These are phyloP conservation scores for Ctenopoma multispine DNA, from an alignment of 2,797 vertebrate species.

Conservation along the genomic window DNA sequence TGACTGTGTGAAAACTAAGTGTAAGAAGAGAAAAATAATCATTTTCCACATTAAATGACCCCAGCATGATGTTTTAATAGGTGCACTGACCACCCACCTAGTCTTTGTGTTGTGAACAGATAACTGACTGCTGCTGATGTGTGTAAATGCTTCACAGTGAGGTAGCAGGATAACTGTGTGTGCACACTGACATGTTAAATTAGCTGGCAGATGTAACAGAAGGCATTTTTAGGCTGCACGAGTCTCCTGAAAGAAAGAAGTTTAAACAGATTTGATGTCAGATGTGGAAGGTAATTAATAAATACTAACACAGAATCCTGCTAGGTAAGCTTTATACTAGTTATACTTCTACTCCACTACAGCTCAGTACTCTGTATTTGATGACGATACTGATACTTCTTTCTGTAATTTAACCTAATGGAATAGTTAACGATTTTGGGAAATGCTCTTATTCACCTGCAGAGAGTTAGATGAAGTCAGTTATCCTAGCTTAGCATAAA, in stretches of 20 bases:
- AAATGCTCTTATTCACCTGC: neutral
- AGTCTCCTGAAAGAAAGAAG: constrained; percentile 26
- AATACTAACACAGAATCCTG: too few species aligned
- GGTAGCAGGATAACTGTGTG: constrained; percentile 37
- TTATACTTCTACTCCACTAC: too few species aligned
- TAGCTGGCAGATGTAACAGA: constrained; percentile 38
- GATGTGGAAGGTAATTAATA: too few species aligned
- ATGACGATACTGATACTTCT: too few species aligned
- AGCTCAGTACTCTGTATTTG: too few species aligned
- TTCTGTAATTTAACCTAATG: too few species aligned
- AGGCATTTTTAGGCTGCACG: constrained; percentile 32
- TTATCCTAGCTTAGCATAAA: neutral
- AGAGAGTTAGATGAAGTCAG: neutral
- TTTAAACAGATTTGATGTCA: constrained; percentile 39
- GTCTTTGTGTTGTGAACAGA: constrained; percentile 54
- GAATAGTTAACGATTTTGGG: neutral
- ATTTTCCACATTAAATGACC: constrained; percentile 31
- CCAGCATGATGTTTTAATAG: constrained; percentile 33
- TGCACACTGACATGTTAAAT: constrained; percentile 57
- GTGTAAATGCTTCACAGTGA: constrained; percentile 39
- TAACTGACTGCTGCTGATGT: constrained; percentile 40
- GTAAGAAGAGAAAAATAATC: constrained; percentile 10
- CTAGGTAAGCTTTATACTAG: too few species aligned
- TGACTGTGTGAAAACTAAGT: neutral
- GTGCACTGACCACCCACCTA: constrained; percentile 28